Base-by-base conservation (phyloP, 2,797 vertebrate species). In the Rhinophrynus dorsalis region DNA sequence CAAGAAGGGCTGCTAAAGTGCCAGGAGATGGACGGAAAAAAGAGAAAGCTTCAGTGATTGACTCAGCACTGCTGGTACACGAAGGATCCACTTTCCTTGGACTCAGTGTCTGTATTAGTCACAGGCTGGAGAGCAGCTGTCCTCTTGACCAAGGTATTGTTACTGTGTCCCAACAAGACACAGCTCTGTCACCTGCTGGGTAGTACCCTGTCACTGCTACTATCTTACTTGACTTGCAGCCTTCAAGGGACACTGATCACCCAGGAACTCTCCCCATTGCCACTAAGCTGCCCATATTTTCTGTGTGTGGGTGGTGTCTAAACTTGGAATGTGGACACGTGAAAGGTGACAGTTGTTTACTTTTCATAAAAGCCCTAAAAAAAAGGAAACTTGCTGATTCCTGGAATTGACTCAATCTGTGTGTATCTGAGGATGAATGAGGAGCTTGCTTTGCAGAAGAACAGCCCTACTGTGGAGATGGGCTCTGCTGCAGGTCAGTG, bases 401-500 rank as follows among this genome's bases (percentile, higher is more conserved):
- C 42, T 38, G 50, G 30, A 5, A 17, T 52, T 57, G 59, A 65
- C 21, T 65, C 52, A 17, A 32, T 30, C 50, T 32, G 26, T 7
- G 15, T 15, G 48, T 20, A 37, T n/a, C 32, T 58, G 40, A 72
- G 52, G 32, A 51, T 65, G 52, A 42, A 57, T 32, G 58, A 40
- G 30, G 48, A 57, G 32, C 40, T 27, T 23, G 42, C 15, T 17
- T 40, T 15, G 7, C 59, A 71, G n/a, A 24, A 71, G 40, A 30
- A 56, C 12, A 59, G 35, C 55, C 51, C 60, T 47, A 23, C 23
- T 8, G n/a, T 21, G 32, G 59, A 57, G 13, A 54, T 37, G 51
- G 57, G 60, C 51, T 72, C 42, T 50, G 2, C 24, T 42, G 61
- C 68, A 72, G 68, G 68, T 72, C 68, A 72, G 68, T 72, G 44